These are phyloP conservation scores for Gracilinanus agilis DNA, from an alignment of 2,113 vertebrate genomes.

Conservation along the genomic window DNA sequence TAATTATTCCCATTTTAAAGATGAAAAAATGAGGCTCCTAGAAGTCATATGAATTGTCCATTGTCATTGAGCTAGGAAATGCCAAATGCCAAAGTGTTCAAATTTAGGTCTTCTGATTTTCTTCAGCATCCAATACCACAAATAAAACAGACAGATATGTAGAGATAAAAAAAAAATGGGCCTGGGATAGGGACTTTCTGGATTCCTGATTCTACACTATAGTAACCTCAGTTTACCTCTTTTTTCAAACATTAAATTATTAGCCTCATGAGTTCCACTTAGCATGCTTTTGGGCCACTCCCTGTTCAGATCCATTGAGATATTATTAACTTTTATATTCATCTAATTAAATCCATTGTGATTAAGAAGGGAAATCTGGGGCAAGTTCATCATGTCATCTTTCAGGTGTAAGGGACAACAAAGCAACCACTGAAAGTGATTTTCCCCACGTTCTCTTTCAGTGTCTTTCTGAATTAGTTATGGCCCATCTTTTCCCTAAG, in stretches of 20 bases:
- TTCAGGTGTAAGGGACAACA: not conserved
- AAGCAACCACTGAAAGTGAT: not conserved
- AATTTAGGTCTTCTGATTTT: not conserved
- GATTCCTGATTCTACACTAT: not conserved
- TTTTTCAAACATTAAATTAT: not conserved
- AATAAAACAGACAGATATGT: not conserved
- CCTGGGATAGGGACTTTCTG: not conserved
- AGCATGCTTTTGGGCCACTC: not conserved
- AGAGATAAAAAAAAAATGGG: not conserved
- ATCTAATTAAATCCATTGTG: not conserved
- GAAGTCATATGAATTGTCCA: not conserved
- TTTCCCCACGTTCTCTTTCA: not conserved
- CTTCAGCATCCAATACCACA: not conserved
- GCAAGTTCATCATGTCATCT: not conserved
- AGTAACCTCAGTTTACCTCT: not conserved
- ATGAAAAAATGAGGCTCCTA: not conserved
- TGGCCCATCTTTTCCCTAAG: not conserved
- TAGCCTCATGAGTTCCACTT: not conserved
- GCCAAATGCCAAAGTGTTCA: not conserved
- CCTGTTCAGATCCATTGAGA: not conserved
- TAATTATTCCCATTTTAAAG: not conserved
- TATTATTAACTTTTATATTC: not conserved
- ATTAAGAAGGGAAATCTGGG: not conserved
- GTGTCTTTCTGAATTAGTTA: not conserved
- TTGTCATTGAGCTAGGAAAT: not conserved